Evolutionary conservation across 2,888 invertebrate genomes (phyloP), one percentile per base, ranked within the genome.

Genomic region (Callosobruchus maculatus): DNA sequence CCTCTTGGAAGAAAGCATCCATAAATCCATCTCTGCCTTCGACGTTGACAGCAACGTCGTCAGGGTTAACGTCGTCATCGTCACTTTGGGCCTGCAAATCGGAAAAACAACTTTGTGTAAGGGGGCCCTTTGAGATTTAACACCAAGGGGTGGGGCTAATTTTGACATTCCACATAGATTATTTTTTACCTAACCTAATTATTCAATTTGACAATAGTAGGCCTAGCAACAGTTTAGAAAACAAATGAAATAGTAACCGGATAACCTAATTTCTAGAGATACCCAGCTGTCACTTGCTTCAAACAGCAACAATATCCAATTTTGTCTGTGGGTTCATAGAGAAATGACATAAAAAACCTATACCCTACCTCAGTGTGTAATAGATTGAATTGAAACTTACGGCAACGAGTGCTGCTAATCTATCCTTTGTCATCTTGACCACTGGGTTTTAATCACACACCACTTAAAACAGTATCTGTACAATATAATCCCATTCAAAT

Each of bases 1-100:
- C 97, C 94, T 99, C 99, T 89, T 97, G 97, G 90, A 99, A 99
- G 91, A 99, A 99, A 88, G 98, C 98, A 88, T 99, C 98, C 98
- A 99, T 99, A 90, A 97, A 98, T 85, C 97, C 97, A 87, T 94
- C 94, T 82, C 92, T 91, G 82, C 94, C 94, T 88, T 97, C 97
- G 86, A 97, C 96, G 88, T 94, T 96, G 90, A 98, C 97, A 88
- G 97, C 95, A 88, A 97, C 97, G 88, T 97, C 97, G 89, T 97
- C 97, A 81, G 95, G 94, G 82, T 95, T 96, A 86, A 93, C 96
- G 88, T 98, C 98, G 89, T 98, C 98, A 86, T 95, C 95, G 89
- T 98, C 98, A 90, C 97, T 97, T 91, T 98, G 98, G 88, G 98
- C 97, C 97, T 97, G 90, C 70, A 88, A 71, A 89, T 71, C 7